Conservation (phyloP, 2,113 vertebrate genomes). For the Cyanistes caeruleus region DNA sequence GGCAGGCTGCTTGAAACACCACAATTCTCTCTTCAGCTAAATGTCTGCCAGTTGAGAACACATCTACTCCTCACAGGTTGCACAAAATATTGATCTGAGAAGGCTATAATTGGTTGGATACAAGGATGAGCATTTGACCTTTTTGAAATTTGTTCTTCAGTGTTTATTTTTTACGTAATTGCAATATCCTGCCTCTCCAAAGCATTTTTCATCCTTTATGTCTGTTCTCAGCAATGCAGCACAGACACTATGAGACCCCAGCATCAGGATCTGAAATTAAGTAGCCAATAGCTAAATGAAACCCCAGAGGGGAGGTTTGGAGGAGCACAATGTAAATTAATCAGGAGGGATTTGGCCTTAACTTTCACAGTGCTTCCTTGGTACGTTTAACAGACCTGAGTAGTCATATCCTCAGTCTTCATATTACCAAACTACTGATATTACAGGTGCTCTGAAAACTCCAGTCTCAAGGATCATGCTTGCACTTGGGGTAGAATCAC, state of each 20-base stretch:
- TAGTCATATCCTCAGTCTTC: background rate
- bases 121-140: background rate
- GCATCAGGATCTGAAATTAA: background rate
- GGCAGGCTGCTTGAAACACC: background rate
- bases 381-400: background rate
- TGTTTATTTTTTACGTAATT: background rate
- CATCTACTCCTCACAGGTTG: background rate
- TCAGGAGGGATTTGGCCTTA: background rate
- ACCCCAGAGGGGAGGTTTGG: background rate
- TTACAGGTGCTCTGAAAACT: background rate
- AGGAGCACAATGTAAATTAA: background rate
- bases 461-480: background rate
- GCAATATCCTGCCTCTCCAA: background rate
- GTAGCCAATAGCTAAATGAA: background rate
- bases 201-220: background rate
- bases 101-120: background rate
- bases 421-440: background rate
- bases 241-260: background rate
- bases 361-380: background rate
- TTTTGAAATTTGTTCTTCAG: background rate
- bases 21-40: background rate
- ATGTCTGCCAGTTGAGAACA: background rate
- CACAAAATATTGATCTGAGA: background rate
- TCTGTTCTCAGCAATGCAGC: background rate
- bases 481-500: background rate